phyloP scores from a whole-genome alignment of 1,140 invertebrate genomes.

The Hyposmocoma kahamanoa region DNA sequence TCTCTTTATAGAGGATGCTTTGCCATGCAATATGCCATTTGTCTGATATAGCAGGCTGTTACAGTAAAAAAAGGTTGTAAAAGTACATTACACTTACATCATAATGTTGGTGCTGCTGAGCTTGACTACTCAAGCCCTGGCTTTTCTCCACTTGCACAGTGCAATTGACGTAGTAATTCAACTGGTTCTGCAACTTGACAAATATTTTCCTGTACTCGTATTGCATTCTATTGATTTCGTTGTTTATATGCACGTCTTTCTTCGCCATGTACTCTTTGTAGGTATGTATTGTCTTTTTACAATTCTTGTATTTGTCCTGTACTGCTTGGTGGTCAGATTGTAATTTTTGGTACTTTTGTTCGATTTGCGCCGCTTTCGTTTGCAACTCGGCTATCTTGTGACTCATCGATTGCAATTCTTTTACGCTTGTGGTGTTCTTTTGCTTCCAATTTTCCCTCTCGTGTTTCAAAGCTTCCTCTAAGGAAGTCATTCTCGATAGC shows the following conservation, averaged over 20 bases:
- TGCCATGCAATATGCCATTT: too few species aligned
- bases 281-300: constrained; percentile 73
- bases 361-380: constrained; percentile 30
- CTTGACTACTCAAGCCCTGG: constrained; percentile 23
- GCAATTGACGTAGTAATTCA: constrained; percentile 46
- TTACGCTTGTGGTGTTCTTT: constrained; percentile 20
- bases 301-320: constrained; percentile 74
- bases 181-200: constrained; percentile 50
- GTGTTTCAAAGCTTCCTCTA: constrained; percentile 44
- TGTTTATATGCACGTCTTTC: constrained; percentile 65
- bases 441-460: constrained; percentile 49
- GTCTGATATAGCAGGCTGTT: too few species aligned
- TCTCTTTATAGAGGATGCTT: too few species aligned
- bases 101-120: constrained; percentile 25
- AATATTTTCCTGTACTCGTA: constrained; percentile 62
- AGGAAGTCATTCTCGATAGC: constrained; percentile 30
- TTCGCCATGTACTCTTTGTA: constrained; percentile 73
- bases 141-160: constrained; percentile 37
- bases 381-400: constrained; percentile 42
- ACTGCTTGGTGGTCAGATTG: constrained; percentile 50
- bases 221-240: constrained; percentile 65
- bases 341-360: constrained; percentile 28
- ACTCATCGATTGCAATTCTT: constrained; percentile 43
- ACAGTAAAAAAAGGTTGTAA: too few species aligned
- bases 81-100: too few species aligned